Base-by-base conservation (phyloP, 2,113 vertebrate genomes). In the Etheostoma spectabile region DNA sequence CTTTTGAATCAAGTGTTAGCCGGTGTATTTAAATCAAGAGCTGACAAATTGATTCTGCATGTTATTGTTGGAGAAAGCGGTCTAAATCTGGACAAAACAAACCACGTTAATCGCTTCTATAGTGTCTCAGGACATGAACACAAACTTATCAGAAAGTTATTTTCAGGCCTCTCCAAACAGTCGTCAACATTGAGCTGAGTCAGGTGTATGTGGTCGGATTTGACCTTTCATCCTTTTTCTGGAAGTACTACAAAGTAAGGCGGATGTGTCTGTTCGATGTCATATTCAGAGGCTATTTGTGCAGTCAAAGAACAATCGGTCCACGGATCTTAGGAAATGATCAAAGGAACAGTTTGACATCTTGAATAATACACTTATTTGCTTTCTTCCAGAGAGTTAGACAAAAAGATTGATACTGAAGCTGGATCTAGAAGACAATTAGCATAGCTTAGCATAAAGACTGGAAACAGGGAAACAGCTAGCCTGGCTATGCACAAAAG, bases 221-320 rank as follows among this genome's bases (percentile, higher is more conserved):
- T 80, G 74, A 90, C 86, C 90, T 87, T 85, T 85, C 71, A 84
- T 79, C 80, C 49, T 52, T 82, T 66, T 78, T 61, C 35, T 85
- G 61, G 72, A 76, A 67, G 45, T 38, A 12, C 45, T 56, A 49
- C 82, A 57, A 22, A 74, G 33, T 19, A 11, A 53, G 63, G 53
- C 48, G 48, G 33, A 48, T 52, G 14, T 56, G 33, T 49, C 15
- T 84, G 60, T 65, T 24, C 65, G 22, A 1, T 72, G 53, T 56
- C 35, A 65, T 22, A 49, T 59, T 42, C 21, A 66, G 59, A 63
- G 21, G 3, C 19, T 24, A 3, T 55, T 3, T 7, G 16, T 46
- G 46, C 33, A 22, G 57, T 48, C 22, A 57, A 18, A 68, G 45
- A 8, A 53, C n/a, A 22, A 64, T 49, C 12, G 12, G 18, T 46